Conservation (phyloP, 2,797 vertebrate species). For the Siniperca scherzeri region DNA sequence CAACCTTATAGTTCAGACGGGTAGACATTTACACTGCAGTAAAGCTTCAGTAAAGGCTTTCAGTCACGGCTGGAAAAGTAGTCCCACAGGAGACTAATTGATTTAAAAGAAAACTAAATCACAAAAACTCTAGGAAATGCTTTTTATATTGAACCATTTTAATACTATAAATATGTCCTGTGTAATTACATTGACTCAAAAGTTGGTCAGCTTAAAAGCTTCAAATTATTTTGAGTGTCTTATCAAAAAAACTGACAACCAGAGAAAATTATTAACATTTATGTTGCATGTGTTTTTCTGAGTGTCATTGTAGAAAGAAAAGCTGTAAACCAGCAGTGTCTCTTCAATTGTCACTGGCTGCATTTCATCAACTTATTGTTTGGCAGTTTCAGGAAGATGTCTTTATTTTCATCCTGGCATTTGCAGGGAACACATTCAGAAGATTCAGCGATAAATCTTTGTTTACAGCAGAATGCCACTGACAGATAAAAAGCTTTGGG, state of each 20-base stretch:
- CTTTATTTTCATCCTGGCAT: constrained; percentile 27
- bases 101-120: constrained; percentile 25
- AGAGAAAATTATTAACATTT: constrained; percentile 15
- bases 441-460: constrained; percentile 38
- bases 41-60: constrained; percentile 28
- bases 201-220: constrained; percentile 7
- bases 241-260: constrained; percentile 15
- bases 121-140: neutral
- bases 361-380: constrained; percentile 29
- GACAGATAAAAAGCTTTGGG: constrained; percentile 30
- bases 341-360: neutral
- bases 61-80: neutral
- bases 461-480: constrained; percentile 42
- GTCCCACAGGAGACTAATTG: neutral
- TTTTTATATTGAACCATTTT: constrained; percentile 13
- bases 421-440: constrained; percentile 18
- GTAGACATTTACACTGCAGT: constrained; percentile 24
- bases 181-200: constrained; percentile 8
- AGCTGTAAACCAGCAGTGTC: neutral
- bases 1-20: constrained; percentile 26
- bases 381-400: constrained; percentile 15
- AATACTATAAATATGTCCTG: constrained; percentile 10
- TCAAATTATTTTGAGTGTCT: constrained; percentile 10
- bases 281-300: constrained; percentile 1
- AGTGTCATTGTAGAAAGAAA: neutral